These are phyloP conservation scores for Lordiphosa stackelbergi DNA, from an alignment of 1,140 invertebrate genomes.

Conservation along the genomic window DNA sequence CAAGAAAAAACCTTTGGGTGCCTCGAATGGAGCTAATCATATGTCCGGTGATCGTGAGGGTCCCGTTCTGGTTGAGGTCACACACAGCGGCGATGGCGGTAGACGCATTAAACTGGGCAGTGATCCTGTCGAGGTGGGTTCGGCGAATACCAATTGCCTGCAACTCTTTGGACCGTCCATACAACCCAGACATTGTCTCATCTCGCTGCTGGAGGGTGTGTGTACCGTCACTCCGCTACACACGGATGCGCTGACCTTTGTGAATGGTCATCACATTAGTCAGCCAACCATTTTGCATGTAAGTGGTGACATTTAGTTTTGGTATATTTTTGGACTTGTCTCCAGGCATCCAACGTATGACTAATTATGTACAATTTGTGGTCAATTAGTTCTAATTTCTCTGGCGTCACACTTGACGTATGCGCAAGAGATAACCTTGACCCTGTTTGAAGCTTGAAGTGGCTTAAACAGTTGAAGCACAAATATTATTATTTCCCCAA, in stretches of 20 bases:
- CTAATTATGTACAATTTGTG: slow-evolving; percentile 32
- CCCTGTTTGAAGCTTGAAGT: too few relatives aligned
- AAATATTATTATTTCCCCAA: too few relatives aligned
- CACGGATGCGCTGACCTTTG: slow-evolving; percentile 94
- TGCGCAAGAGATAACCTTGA: too few relatives aligned
- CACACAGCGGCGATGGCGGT: slow-evolving; percentile 82
- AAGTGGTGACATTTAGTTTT: slow-evolving; percentile 35
- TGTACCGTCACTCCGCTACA: slow-evolving; percentile 96
- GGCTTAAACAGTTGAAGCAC: too few relatives aligned
- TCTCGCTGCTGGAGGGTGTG: slow-evolving; percentile 92
- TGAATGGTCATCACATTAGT: slow-evolving; percentile 93
- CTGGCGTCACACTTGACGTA: slow-evolving; percentile 6
- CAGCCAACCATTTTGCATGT: slow-evolving; percentile 95
- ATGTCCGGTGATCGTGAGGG: slow-evolving; percentile 77
- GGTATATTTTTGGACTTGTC: neutral
- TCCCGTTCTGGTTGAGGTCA: slow-evolving; percentile 81
- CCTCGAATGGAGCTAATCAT: slow-evolving; percentile 78
- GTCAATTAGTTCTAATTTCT: slow-evolving; percentile 31
- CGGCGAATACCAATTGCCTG: slow-evolving; percentile 82
- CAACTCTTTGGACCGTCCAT: slow-evolving; percentile 89
- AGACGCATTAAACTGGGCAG: slow-evolving; percentile 80
- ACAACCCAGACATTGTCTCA: slow-evolving; percentile 94
- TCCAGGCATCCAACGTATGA: slow-evolving; percentile 16
- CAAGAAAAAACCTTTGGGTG: slow-evolving; percentile 90
- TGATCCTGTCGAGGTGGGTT: slow-evolving; percentile 83